Evolutionary conservation across 2,113 vertebrate species (phyloP).

Genomic region (Azemiops feae): DNA sequence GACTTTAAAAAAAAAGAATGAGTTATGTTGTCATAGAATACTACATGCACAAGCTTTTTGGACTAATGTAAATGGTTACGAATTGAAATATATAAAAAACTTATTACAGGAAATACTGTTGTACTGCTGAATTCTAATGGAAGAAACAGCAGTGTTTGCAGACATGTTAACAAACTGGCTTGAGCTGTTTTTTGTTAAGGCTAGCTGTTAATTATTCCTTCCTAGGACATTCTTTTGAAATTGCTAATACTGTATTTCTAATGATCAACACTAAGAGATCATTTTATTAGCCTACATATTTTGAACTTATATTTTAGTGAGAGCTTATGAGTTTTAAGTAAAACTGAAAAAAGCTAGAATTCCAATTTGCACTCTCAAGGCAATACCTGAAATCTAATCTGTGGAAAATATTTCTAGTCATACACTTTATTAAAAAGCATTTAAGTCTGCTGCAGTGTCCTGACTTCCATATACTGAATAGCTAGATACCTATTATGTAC

Average conservation of each 20-base stretch:
- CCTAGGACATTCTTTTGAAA: not conserved
- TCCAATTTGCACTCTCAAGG: not conserved
- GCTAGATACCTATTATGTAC: not conserved
- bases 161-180: not conserved
- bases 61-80: not conserved
- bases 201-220: not conserved
- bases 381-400: not conserved
- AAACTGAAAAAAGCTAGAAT: not conserved
- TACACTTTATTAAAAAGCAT: not conserved
- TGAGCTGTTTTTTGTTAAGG: not conserved
- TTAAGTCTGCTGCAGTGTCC: not conserved
- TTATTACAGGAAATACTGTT: not conserved
- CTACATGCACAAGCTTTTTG: not conserved
- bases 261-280: not conserved
- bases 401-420: not conserved
- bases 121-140: not conserved
- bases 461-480: not conserved
- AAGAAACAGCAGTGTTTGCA: not conserved
- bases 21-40: not conserved
- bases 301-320: not conserved
- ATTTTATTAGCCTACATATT: not conserved
- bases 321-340: not conserved
- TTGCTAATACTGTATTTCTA: not conserved
- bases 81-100: not conserved
- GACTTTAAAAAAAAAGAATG: not conserved